A percentile compares a stretch with the other conserved stretches of the same genome.
phyloP scores from a whole-genome alignment of 1,140 invertebrate genomes.

The Drosophila rhopaloa region DNA sequence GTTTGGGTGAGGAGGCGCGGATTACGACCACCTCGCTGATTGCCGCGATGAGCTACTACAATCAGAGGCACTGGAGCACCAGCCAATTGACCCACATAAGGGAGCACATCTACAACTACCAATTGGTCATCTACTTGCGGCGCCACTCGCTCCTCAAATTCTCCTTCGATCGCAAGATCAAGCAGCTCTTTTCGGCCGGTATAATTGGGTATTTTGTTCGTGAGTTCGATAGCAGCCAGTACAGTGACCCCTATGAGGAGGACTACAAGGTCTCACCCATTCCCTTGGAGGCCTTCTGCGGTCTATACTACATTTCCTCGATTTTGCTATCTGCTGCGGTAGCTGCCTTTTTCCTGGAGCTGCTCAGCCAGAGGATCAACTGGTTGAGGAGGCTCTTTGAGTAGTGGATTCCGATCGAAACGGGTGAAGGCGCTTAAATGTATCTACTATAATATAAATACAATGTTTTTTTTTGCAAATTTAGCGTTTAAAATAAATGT shows the following conservation, averaged over 20 bases:
- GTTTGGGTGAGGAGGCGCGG: not conserved
- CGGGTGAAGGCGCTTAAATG: too few species aligned
- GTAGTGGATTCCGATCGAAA: not conserved
- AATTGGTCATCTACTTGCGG: slow-evolving; percentile 62
- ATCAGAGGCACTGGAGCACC: slow-evolving; percentile 37
- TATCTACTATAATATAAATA: too few species aligned
- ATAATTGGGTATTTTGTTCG: slow-evolving; percentile 51
- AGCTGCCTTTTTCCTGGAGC: slow-evolving; percentile 42
- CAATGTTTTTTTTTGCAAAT: too few species aligned
- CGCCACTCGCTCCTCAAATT: slow-evolving; percentile 60
- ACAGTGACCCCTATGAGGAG: not conserved
- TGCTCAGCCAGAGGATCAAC: slow-evolving; percentile 31
- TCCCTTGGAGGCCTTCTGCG: slow-evolving; percentile 40
- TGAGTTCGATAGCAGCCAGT: slow-evolving; percentile 28
- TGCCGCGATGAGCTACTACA: slow-evolving; percentile 49
- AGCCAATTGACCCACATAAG: slow-evolving; percentile 46
- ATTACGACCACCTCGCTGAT: slow-evolving; percentile 47
- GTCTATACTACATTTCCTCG: slow-evolving; percentile 36
- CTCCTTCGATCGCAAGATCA: slow-evolving; percentile 64
- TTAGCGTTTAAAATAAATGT: too few species aligned
- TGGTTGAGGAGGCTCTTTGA: slow-evolving; percentile 47
- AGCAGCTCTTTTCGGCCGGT: slow-evolving; percentile 58
- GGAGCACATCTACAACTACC: slow-evolving; percentile 63
- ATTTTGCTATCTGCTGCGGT: slow-evolving; percentile 24
- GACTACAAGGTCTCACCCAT: slow-evolving; percentile 15